These are phyloP conservation scores for Colletes latitarsis DNA, from an alignment of 1,140 invertebrate genomes.

Conservation along the genomic window DNA sequence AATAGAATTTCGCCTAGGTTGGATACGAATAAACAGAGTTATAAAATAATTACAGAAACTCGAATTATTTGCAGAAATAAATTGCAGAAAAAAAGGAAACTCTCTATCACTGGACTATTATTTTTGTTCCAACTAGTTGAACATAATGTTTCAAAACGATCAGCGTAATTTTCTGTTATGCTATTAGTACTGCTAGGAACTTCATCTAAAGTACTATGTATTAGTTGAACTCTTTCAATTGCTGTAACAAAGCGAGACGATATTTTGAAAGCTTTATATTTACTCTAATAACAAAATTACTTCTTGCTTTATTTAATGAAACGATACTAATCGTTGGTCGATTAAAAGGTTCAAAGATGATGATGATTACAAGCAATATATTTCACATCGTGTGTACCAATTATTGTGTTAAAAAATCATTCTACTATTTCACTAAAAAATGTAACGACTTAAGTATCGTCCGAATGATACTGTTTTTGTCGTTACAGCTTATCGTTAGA, in stretches of 20 bases:
- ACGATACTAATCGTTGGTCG: too few relatives aligned
- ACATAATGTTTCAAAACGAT: not conserved
- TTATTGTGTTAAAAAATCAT: too few relatives aligned
- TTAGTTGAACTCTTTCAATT: not conserved
- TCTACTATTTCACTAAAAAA: too few relatives aligned
- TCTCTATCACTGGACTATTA: not conserved
- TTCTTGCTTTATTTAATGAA: not conserved
- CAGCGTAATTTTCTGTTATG: slow-evolving; percentile 12
- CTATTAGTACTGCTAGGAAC: not conserved
- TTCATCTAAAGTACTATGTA: not conserved
- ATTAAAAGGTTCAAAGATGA: too few relatives aligned
- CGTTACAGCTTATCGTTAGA: not conserved
- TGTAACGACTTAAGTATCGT: too few relatives aligned
- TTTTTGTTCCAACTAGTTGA: slow-evolving; percentile 13
- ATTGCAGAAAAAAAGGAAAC: not conserved
- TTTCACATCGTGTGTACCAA: too few relatives aligned
- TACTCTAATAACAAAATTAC: not conserved
- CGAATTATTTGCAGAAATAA: too few relatives aligned
- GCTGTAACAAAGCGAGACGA: not conserved
- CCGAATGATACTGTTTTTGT: not conserved
- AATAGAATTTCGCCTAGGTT: too few relatives aligned
- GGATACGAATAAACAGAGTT: too few relatives aligned
- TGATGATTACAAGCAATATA: too few relatives aligned
- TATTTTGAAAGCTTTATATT: not conserved
- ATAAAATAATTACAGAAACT: too few relatives aligned